Percentiles rank a stretch among this genome's conserved stretches.
phyloP scores from a whole-genome alignment of 2,888 invertebrate genomes.

The Trachelus stipa region DNA sequence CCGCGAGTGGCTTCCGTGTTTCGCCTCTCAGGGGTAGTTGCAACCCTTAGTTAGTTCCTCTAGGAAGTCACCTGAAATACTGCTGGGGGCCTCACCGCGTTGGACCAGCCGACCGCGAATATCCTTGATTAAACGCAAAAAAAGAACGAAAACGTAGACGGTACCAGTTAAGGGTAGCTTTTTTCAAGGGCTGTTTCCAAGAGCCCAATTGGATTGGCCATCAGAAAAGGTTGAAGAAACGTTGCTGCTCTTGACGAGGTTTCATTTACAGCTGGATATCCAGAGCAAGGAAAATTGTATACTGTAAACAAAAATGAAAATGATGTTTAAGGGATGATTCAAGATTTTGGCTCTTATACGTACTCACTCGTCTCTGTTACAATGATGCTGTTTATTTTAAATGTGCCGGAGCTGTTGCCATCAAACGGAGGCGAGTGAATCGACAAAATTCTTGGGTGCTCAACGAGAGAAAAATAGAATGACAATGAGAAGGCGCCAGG shows the following conservation, averaged over 20 bases:
- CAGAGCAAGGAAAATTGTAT: too few species aligned
- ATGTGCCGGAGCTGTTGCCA: too few species aligned
- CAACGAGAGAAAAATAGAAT: constrained; percentile 5
- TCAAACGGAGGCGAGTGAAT: background rate
- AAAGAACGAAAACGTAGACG: constrained; percentile 35
- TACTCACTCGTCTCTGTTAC: too few species aligned
- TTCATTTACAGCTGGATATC: too few species aligned
- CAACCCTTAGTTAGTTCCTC: constrained; percentile 12
- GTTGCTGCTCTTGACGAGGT: too few species aligned
- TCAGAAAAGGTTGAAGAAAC: too few species aligned
- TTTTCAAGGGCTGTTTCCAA: background rate
- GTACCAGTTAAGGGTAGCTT: background rate
- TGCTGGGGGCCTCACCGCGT: constrained; percentile 10
- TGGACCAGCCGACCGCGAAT: constrained; percentile 60
- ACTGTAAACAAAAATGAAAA: too few species aligned
- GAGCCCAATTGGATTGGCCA: background rate
- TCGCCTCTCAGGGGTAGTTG: background rate
- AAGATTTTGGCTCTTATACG: too few species aligned
- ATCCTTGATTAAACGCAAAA: constrained; percentile 65
- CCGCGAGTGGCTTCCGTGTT: constrained; percentile 29
- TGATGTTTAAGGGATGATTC: too few species aligned
- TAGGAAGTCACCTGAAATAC: constrained; percentile 38
- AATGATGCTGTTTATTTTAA: too few species aligned
- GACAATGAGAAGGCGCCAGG: constrained; percentile 19
- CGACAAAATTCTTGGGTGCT: background rate